Evolutionary conservation across 2,113 vertebrate species (phyloP), one percentile per base, ranked within the genome.

Genomic region (Sander vitreus): DNA sequence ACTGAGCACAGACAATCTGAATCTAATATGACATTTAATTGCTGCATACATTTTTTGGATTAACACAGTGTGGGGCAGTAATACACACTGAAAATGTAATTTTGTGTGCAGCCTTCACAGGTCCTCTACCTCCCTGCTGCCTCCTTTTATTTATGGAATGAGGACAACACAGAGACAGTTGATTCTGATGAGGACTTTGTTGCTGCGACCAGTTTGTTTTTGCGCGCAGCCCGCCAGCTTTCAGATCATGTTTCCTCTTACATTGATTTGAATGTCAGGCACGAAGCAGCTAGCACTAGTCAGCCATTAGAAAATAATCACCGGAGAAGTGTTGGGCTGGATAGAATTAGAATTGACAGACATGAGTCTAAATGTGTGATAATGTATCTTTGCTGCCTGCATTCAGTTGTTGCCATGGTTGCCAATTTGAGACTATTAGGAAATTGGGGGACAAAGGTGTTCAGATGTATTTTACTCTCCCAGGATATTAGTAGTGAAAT

Each of bases 321-420:
- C 51, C 9, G 45, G 43, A 74, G 73, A 81, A 68, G 58, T 74
- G 68, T 73, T 39, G 45, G 36, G 36, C 30, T 85, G 51, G 25
- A 66, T 62, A 21, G 72, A 81, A 81, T 89, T 89, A 23, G n/a
- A 73, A 84, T 36, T 75, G 76, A 88, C 55, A 64, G 74, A 69
- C 85, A 68, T 64, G 66, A 43, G 39, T 85, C 80, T 85, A 50
- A 77, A 82, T 65, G 51, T 71, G 59, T 59, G 69, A 85, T 88
- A 83, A 85, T 36, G 53, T 25, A 81, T 85, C 71, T 88, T 85
- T 92, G 85, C 91, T 4, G 68, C 51, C 16, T n/a, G 71, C 73
- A 80, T 65, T 54, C 47, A 76, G 79, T 51, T 73, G 63, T 88
- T 83, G 54, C 83, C 45, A 16, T 88, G 70, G 58, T 67, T 83